These are phyloP conservation scores for Bimastos eiseni DNA, from an alignment of 2,888 invertebrate species.

Conservation along the genomic window DNA sequence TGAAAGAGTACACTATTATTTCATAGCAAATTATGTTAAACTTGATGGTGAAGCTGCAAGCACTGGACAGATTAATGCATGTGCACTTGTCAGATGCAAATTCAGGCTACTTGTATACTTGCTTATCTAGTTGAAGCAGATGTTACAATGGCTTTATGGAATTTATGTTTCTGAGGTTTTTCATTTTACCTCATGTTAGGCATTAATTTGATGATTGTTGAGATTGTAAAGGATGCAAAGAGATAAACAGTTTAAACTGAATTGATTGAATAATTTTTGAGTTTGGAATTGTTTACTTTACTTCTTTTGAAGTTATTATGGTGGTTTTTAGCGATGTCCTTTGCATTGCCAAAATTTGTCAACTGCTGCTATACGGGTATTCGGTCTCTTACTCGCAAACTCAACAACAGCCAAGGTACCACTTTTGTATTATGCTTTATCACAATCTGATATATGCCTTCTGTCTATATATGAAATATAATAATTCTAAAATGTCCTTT, in stretches of 20 bases:
- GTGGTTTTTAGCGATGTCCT: constrained; percentile 4
- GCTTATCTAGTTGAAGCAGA: background rate
- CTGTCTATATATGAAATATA: background rate
- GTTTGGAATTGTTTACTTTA: background rate
- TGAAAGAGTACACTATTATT: too few species aligned
- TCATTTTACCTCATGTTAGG: background rate
- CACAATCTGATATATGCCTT: background rate
- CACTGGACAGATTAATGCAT: background rate
- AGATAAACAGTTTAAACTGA: background rate
- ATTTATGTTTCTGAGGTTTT: background rate
- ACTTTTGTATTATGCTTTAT: background rate
- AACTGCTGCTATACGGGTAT: constrained; percentile 19
- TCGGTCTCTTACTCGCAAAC: background rate
- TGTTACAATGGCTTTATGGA: background rate
- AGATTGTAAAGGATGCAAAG: background rate
- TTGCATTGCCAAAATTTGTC: background rate
- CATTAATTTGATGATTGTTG: background rate
- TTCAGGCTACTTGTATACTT: too few species aligned
- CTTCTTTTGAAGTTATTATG: background rate
- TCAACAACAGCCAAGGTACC: constrained; percentile 17
- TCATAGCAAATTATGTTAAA: background rate
- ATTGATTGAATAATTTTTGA: background rate
- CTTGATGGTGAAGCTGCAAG: background rate
- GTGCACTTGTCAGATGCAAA: too few species aligned
- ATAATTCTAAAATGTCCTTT: too few species aligned